These are phyloP conservation scores for Leptarthrus brevirostris DNA, from an alignment of 2,888 invertebrate species.

Conservation along the genomic window DNA sequence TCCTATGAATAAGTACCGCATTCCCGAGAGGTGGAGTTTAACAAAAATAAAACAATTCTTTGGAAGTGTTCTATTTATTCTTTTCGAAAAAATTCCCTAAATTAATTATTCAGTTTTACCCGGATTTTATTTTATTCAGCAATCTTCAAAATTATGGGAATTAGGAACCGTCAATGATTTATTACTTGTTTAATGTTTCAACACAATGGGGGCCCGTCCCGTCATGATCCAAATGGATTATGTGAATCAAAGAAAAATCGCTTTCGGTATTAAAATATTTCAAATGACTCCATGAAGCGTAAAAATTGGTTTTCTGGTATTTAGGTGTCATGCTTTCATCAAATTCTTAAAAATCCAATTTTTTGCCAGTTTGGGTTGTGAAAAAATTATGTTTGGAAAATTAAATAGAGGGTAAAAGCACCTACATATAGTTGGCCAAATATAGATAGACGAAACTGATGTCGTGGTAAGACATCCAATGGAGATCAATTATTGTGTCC, in stretches of 20 bases:
- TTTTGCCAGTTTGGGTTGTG: no score
- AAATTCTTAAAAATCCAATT: no score
- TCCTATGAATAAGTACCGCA: conserved; percentile 20
- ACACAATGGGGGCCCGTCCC: neutral
- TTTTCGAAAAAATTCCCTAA: conserved; percentile 19
- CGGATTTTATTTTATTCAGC: conserved; percentile 25
- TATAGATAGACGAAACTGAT: no score
- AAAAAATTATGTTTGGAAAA: no score
- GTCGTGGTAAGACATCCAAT: no score
- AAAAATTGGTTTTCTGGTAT: no score
- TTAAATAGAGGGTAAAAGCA: no score
- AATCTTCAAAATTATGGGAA: conserved; percentile 15
- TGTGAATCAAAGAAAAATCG: neutral
- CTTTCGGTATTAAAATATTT: neutral
- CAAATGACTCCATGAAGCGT: no score
- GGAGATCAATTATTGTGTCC: no score
- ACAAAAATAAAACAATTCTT: conserved; percentile 34
- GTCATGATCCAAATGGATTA: conserved; percentile 32
- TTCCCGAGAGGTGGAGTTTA: neutral
- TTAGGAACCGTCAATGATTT: conserved; percentile 29
- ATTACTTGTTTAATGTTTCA: conserved; percentile 28
- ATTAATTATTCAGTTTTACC: conserved; percentile 37
- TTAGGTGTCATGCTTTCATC: no score
- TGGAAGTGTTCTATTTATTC: neutral
- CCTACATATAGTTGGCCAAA: no score